Evolutionary conservation across 2,113 vertebrate species (phyloP), one percentile per base, ranked within the genome.

Genomic region (Xenopus laevis): DNA sequence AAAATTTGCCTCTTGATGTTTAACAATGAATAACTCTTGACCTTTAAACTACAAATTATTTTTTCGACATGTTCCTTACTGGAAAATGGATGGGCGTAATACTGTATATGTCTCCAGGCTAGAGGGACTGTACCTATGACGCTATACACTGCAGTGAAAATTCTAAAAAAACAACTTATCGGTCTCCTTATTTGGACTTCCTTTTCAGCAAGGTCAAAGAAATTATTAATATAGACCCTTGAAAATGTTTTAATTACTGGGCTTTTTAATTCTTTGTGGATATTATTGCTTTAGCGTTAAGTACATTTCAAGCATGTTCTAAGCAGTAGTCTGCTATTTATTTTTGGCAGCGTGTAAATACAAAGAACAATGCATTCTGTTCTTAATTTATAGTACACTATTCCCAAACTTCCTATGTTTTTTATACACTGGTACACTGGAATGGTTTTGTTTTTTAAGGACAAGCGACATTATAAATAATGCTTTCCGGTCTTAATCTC

Each of bases 321-420:
- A 52, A 81, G 84, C 79, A 83, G 82, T 79, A 84, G 84, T 81
- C 58, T 72, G 72, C 33, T 40, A 40, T 40, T 40, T 40, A 40
- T 40, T 40, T 4, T 40, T 40, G 33, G 33, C 78, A 83, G 78
- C 79, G 74, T 82, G 60, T 86, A 82, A 84, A 12, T 2, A 21
- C 71, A 30, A 79, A 27, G 68, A 82, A 83, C 82, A 83, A 81
- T 79, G 74, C 76, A 67, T 79, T 69, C 78, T 82, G 67, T 72
- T 83, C 65, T 17, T 78, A 70, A 57, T 68, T 79, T 83, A 64
- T 78, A 65, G 44, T 45, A 0, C 0, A 44, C 77, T 77, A 78
- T 20, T 18, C 77, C 67, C 81, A 83, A 84, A 84, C 81, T 88
- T 87, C 85, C 86, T 27, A 40, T 40, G 33, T 40, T 7, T 40